Evolutionary conservation across 2,888 invertebrate genomes (phyloP).

Genomic region (Gari tellinella): DNA sequence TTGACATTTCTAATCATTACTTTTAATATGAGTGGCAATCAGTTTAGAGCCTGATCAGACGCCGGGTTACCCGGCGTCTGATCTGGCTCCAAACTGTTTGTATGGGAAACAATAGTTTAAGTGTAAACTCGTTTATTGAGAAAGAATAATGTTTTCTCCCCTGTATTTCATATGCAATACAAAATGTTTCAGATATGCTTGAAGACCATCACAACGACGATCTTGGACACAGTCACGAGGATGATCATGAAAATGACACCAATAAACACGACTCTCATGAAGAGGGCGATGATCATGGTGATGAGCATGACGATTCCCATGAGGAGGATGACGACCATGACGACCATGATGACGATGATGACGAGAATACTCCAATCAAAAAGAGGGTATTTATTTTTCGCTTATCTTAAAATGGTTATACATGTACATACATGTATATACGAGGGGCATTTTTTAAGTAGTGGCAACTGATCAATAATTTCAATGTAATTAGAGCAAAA

Average conservation of each 20-base stretch:
- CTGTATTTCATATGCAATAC: no score
- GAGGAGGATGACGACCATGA: slow-evolving; percentile 36
- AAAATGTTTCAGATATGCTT: slow-evolving; percentile 9
- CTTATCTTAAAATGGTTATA: not conserved
- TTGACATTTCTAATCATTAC: no score
- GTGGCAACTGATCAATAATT: no score
- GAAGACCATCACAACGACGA: slow-evolving; percentile 20
- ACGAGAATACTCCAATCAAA: slow-evolving; percentile 42
- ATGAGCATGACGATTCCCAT: slow-evolving; percentile 24
- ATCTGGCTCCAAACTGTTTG: no score
- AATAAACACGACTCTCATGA: slow-evolving; percentile 15
- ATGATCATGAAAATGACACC: slow-evolving; percentile 17
- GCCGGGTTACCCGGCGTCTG: no score
- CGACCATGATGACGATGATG: slow-evolving; percentile 46
- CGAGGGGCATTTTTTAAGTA: not conserved
- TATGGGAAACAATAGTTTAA: no score
- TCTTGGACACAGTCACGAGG: slow-evolving; percentile 21
- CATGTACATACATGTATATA: not conserved
- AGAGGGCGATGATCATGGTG: slow-evolving; percentile 30
- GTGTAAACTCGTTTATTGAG: no score
- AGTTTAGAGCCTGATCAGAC: no score
- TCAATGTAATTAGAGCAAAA: no score
- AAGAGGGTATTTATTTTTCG: slow-evolving; percentile 14
- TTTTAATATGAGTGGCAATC: no score
- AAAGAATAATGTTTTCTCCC: no score